A percentile compares a stretch with the other conserved stretches of the same genome.
These are phyloP conservation scores for Cryptoprocta ferox DNA, from an alignment of 2,797 vertebrate genomes.

Conservation along the genomic window DNA sequence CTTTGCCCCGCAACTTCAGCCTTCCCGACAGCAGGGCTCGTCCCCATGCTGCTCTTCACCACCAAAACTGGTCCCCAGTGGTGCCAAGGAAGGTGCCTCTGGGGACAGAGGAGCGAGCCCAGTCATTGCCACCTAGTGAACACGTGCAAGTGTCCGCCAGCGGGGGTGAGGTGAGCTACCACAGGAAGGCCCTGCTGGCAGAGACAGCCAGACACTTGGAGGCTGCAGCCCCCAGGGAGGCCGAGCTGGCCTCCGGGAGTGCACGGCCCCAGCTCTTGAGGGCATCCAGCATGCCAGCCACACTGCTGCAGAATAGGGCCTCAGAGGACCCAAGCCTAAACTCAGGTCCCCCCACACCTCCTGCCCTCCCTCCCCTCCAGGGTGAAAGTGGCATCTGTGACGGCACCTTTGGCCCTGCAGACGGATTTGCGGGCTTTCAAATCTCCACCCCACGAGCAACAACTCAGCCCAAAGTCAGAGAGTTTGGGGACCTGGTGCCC, in stretches of 20 bases:
- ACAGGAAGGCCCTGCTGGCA: conserved; percentile 77
- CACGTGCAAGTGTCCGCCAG: conserved; percentile 57
- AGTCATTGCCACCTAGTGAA: conserved; percentile 77
- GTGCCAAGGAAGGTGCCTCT: conserved; percentile 90
- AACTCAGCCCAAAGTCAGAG: conserved; percentile 72
- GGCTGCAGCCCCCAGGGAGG: conserved; percentile 79
- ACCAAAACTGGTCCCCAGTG: conserved; percentile 90
- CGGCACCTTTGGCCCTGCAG: conserved; percentile 83
- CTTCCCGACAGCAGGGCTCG: conserved; percentile 91
- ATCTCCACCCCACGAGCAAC: not conserved
- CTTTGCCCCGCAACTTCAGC: conserved; percentile 97
- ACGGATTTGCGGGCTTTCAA: conserved; percentile 72
- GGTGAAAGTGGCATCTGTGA: conserved; percentile 84
- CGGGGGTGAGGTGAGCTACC: conserved; percentile 80
- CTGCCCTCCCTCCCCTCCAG: conserved; percentile 65
- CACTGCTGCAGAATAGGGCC: conserved; percentile 88
- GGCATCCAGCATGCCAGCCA: conserved; percentile 94
- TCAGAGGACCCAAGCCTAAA: conserved; percentile 80
- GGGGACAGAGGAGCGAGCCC: conserved; percentile 89
- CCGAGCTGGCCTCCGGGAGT: conserved; percentile 85
- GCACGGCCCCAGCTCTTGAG: conserved; percentile 93
- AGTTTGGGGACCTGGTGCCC: conserved; percentile 88
- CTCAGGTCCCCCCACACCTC: conserved; percentile 58
- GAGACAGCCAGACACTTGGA: conserved; percentile 80
- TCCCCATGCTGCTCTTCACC: conserved; percentile 69